These are phyloP conservation scores for Dendroctonus ponderosae DNA, from an alignment of 1,140 invertebrate genomes.

Conservation along the genomic window DNA sequence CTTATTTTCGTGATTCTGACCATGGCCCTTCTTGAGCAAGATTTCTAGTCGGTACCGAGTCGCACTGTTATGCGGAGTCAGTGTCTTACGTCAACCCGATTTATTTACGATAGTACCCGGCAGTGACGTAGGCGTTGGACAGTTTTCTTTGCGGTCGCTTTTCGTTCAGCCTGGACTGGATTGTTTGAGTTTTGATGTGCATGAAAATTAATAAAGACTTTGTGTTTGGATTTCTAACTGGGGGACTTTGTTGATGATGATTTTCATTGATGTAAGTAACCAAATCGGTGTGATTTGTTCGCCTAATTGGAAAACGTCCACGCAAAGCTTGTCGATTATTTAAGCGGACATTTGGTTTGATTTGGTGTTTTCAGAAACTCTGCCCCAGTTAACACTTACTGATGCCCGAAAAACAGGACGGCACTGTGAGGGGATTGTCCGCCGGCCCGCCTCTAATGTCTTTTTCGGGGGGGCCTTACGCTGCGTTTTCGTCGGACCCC, in stretches of 20 bases:
- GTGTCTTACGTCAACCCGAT: slow-evolving; percentile 14
- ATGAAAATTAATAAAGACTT: too few relatives aligned
- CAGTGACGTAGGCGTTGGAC: slow-evolving; percentile 18
- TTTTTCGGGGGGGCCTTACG: slow-evolving; percentile 25
- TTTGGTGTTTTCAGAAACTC: neutral
- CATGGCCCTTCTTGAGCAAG: slow-evolving; percentile 23
- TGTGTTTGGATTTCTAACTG: too few relatives aligned
- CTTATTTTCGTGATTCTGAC: slow-evolving; percentile 10
- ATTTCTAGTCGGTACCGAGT: slow-evolving; percentile 22
- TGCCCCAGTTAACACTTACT: slow-evolving; percentile 5
- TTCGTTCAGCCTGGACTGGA: too few relatives aligned
- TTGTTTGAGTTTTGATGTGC: too few relatives aligned
- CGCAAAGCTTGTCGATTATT: too few relatives aligned
- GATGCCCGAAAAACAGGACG: slow-evolving; percentile 32
- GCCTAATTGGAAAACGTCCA: too few relatives aligned
- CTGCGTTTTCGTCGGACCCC: slow-evolving; percentile 18
- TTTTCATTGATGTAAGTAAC: too few relatives aligned
- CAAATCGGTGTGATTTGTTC: too few relatives aligned
- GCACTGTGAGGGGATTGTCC: slow-evolving; percentile 16
- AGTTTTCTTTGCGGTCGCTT: too few relatives aligned
- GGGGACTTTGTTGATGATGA: too few relatives aligned
- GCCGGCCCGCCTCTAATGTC: slow-evolving; percentile 25
- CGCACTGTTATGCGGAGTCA: slow-evolving; percentile 14
- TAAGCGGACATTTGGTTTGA: neutral
- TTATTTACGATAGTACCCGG: neutral